These are phyloP conservation scores for Ophion slaviceki DNA, from an alignment of 2,888 invertebrate species.

Conservation along the genomic window DNA sequence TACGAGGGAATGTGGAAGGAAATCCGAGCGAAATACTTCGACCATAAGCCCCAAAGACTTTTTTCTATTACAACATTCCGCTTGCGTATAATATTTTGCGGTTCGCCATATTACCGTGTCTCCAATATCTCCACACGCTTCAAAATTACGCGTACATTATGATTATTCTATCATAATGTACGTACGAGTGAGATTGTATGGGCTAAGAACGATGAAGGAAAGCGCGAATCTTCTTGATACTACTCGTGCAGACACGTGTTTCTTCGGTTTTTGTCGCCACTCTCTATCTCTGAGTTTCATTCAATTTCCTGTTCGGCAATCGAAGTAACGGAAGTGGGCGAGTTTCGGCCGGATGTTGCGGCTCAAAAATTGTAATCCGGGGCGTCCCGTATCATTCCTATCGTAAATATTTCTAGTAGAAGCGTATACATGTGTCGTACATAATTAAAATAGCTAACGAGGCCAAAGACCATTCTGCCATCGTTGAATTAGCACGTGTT, in stretches of 20 bases:
- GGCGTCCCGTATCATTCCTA: slow-evolving; percentile 32
- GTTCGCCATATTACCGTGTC: too few relatives aligned
- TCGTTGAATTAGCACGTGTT: slow-evolving; percentile 51
- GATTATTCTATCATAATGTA: too few relatives aligned
- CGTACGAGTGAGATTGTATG: not conserved
- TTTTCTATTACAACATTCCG: too few relatives aligned
- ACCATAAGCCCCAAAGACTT: not conserved
- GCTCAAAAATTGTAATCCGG: slow-evolving; percentile 71
- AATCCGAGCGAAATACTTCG: slow-evolving; percentile 16
- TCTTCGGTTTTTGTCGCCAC: not conserved
- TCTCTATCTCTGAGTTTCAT: slow-evolving; percentile 5
- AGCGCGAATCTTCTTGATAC: not conserved
- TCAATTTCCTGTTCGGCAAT: slow-evolving; percentile 23
- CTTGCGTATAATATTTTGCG: too few relatives aligned
- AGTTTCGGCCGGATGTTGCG: slow-evolving; percentile 70
- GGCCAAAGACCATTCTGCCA: slow-evolving; percentile 16
- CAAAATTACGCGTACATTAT: too few relatives aligned
- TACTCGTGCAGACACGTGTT: not conserved
- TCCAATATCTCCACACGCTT: too few relatives aligned
- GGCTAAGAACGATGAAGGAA: too few relatives aligned
- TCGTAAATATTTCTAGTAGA: slow-evolving; percentile 20
- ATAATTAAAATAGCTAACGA: slow-evolving; percentile 36
- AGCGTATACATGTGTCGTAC: slow-evolving; percentile 16
- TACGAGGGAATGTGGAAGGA: not conserved
- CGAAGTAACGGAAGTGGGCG: slow-evolving; percentile 57